A percentile compares a stretch with the other conserved stretches of the same genome.
Conservation (phyloP, 2,113 vertebrate genomes). For the Natator depressus region DNA sequence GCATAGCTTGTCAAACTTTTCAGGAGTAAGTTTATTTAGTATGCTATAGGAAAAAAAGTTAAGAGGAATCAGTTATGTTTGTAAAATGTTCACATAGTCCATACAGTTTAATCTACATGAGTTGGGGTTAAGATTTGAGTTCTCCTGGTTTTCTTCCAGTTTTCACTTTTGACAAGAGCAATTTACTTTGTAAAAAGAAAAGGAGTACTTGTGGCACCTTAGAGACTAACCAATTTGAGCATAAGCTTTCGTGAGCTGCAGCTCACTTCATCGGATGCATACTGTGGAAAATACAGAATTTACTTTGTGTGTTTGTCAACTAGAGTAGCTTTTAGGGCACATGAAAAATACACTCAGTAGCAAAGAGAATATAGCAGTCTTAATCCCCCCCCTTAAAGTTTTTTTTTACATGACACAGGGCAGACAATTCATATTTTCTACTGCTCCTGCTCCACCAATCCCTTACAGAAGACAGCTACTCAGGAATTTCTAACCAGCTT, state of each 20-base stretch:
- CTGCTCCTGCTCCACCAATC: background rate
- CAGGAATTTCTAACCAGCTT: background rate
- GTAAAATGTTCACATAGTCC: background rate
- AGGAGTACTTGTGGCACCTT: too few species aligned
- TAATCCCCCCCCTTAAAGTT: too few species aligned
- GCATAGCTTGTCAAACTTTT: conserved; percentile 99
- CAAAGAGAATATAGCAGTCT: background rate
- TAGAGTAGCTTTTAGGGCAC: background rate
- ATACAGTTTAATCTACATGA: background rate
- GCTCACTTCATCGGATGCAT: too few species aligned
- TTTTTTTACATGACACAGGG: background rate
- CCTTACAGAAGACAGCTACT: background rate
- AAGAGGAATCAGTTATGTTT: background rate
- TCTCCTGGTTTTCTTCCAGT: background rate
- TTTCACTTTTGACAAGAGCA: background rate
- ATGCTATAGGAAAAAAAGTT: conserved; percentile 81
- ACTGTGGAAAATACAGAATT: background rate
- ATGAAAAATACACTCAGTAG: background rate
- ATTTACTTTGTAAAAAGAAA: background rate
- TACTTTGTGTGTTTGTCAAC: background rate
- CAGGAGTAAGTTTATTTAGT: conserved; percentile 99
- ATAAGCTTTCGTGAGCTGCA: too few species aligned
- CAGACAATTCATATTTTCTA: background rate
- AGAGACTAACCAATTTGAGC: too few species aligned
- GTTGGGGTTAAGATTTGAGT: background rate